Base-by-base conservation (phyloP, 2,888 invertebrate species). In the Camponotus fellah region DNA sequence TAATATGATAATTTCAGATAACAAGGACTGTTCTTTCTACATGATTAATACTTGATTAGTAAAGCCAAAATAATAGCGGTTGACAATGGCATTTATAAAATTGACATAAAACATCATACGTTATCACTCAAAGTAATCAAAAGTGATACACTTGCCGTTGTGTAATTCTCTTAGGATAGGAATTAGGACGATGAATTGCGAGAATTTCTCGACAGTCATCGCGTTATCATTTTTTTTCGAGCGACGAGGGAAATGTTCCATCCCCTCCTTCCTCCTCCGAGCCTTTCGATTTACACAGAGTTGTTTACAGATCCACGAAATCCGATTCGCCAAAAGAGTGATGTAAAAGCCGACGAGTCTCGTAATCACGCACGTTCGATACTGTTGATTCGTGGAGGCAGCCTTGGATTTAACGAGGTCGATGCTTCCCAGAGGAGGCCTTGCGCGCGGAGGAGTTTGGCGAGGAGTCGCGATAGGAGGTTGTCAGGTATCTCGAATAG, bases 401-500 rank as follows among this genome's bases (percentile, higher is more conserved):
- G 79, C 85, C 83, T 88, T 86, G 89, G 82, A 75, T 82, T 84
- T 91, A 92, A 92, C 86, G 90, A 91, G 90, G 88, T 85, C 85
- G 87, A 90, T 84, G 81, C 87, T 88, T 85, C 82, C 84, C 83
- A 77, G 82, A 77, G 79, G 53, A 53, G 26, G 26, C n/a, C 85
- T 71, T 34, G 62, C 21, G 10, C 40, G 26, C 26, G 26, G 26
- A 26, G 26, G 26, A 17, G 12, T 12, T 34, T 62, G 74, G 72
- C 14, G 84, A 82, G 62, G 74, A 66, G 65, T 37, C 82, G 79
- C 85, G 87, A 89, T 79, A 84, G 56, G 85, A 83, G 86, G 80
- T 84, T 86, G 88, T 91, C 92, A 91, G 90, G 86, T 86, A 91
- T 91, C 86, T 80, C 83, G 87, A 90, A 89, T 88, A 88, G 88